These are phyloP conservation scores for Raphicerus campestris DNA, from an alignment of 2,113 vertebrate genomes.

Conservation along the genomic window DNA sequence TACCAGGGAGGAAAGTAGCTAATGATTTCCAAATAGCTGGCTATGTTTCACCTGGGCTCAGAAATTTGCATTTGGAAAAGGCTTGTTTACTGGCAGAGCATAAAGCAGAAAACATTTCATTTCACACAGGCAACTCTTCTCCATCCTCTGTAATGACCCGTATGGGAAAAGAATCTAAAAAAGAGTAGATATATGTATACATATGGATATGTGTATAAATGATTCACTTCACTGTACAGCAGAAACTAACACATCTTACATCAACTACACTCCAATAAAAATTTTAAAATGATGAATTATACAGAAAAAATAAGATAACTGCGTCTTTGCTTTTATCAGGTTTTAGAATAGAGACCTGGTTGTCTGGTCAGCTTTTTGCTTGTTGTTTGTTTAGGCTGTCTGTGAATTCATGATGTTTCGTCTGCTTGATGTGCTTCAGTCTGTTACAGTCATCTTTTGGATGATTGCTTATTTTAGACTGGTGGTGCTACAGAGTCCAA, in stretches of 20 bases:
- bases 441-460: not conserved
- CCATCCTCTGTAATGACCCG: not conserved
- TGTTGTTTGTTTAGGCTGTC: not conserved
- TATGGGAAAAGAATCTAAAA: not conserved
- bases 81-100: not conserved
- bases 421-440: not conserved
- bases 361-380: not conserved
- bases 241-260: not conserved
- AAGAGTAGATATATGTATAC: not conserved
- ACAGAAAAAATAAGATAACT: not conserved
- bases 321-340: not conserved
- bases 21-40: not conserved
- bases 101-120: not conserved
- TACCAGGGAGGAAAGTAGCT: not conserved
- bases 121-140: not conserved
- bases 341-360: not conserved
- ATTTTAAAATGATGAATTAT: not conserved
- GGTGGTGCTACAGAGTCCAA: no score
- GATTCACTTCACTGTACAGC: not conserved
- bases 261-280: not conserved
- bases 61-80: not conserved
- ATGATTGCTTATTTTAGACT: not conserved
- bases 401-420: not conserved
- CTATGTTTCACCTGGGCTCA: not conserved
- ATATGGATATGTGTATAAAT: not conserved